These are phyloP conservation scores for Omphaloscelis lunosa DNA, from an alignment of 2,888 invertebrate genomes.

Conservation along the genomic window DNA sequence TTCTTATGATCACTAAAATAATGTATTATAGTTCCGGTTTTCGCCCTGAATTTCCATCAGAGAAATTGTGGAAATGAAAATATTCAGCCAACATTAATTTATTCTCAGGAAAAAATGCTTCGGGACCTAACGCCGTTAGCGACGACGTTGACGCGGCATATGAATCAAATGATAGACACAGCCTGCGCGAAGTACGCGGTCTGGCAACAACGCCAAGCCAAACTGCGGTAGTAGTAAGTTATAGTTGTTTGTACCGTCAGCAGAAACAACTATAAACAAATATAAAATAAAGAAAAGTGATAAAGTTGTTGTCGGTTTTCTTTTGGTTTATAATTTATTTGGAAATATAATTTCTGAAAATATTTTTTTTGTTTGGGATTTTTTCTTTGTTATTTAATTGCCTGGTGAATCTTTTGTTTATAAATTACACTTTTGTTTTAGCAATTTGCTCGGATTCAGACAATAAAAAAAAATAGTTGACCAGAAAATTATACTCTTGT, in stretches of 20 bases:
- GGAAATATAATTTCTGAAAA: conserved; percentile 29
- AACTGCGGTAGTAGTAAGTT: conserved; percentile 87
- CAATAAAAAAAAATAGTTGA: background rate
- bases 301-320: conserved; percentile 18
- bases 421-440: background rate
- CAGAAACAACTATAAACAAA: conserved; percentile 47
- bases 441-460: background rate
- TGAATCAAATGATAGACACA: conserved; percentile 96
- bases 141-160: conserved; percentile 95
- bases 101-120: conserved; percentile 93
- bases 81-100: background rate
- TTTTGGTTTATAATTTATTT: conserved; percentile 13
- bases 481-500: background rate
- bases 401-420: background rate
- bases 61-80: background rate
- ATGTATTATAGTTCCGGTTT: background rate
- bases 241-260: conserved; percentile 62
- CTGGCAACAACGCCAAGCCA: conserved; percentile 94
- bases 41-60: background rate
- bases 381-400: conserved; percentile 7
- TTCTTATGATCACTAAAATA: background rate
- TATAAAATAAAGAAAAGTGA: conserved; percentile 1
- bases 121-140: conserved; percentile 95
- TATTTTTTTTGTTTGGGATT: background rate
- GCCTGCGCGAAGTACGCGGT: conserved; percentile 96